Base-by-base conservation (phyloP, 2,113 vertebrate species). In the Gallinago media region DNA sequence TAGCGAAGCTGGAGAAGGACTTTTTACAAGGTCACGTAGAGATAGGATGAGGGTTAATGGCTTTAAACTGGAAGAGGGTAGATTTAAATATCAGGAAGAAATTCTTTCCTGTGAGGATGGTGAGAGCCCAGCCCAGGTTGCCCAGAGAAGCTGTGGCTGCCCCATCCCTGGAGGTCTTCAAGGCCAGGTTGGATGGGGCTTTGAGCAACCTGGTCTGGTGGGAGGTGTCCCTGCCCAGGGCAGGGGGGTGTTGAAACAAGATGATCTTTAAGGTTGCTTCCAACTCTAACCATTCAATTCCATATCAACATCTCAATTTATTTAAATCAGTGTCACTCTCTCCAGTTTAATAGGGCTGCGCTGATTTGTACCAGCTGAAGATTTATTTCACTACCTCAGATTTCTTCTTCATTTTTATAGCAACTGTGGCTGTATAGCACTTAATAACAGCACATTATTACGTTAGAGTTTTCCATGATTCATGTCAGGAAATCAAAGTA, bases 381-480 rank as follows among this genome's bases (percentile, higher is more conserved):
- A 84, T 78, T 90, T 89, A 75, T 89, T 88, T 87, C 54, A 21
- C 29, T 47, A 73, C 67, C 61, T 66, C 70, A 58, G 62, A 52
- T 74, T 95, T 92, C 78, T 88, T 82, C 77, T 77, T 85, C 7
- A 0, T 26, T 93, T 95, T 94, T 89, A 78, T 15, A 75, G 68
- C 56, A 46, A 32, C 44, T 81, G 61, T 91, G 56, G 56, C 62
- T 54, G 32, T 68, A 71, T 13, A 62, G 56, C 79, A 77, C 65
- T 95, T 93, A 86, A 71, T 77, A 88, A 91, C 72, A 91, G 59
- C 40, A 23, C 12, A 2, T 68, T 75, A 67, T 71, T 79, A 73
- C 66, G 36, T 34, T 80, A 25, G 75, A 88, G 63, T 92, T 90
- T 95, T 96, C 83, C 61, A 75, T 68, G n/a, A 94, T 92, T 93